Evolutionary conservation across 2,888 invertebrate species (phyloP), one percentile per base, ranked within the genome.

Genomic region (Leptinotarsa haldemani): DNA sequence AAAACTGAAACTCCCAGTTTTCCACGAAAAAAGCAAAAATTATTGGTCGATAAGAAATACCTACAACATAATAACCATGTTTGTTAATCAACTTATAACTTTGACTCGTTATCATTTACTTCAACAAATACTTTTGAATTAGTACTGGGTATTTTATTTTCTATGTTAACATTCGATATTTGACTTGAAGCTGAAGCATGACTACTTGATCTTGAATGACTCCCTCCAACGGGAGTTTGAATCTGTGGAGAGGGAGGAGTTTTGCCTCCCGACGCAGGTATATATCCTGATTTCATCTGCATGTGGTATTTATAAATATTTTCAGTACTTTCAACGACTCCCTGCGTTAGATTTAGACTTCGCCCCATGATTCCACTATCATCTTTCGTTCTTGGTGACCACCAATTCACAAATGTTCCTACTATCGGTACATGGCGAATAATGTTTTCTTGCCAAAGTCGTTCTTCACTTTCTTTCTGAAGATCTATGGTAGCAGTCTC

Each of bases 401-500:
- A 97, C 98, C 98, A 99, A 88, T 97, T 97, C 68, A 98, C 94
- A 72, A 99, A 92, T 25, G 95, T 94, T 0, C 98, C 96, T 73
- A 99, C 96, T 3, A 98, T 94, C 0, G 98, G 98, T 79, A 98
- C 96, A 81, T 97, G 96, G 22, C 98, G 90, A 77, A 99, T 90
- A 73, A 98, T 93, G 1, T 98, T 98, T 88, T 98, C 98, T 86
- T 97, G 96, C 94, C 97, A 95, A 15, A 97, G 89, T 80, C 95
- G 93, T 84, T 96, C 94, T 70, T 96, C 95, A 79, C 94, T 95
- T 89, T 97, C 98, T 77, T 95, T 93, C 86, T 95, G 94, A 69
- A 99, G 88, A 87, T 98, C 98, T 79, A 95, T 93, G 70, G 95
- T 96, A 0, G 98, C 98, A 3, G 95, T 95, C 86, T 96, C 95